Evolutionary conservation across 23 tunicate genomes (phyloP), one percentile per base, ranked within the genome.

Genomic region (Clavelina lepadiformis): DNA sequence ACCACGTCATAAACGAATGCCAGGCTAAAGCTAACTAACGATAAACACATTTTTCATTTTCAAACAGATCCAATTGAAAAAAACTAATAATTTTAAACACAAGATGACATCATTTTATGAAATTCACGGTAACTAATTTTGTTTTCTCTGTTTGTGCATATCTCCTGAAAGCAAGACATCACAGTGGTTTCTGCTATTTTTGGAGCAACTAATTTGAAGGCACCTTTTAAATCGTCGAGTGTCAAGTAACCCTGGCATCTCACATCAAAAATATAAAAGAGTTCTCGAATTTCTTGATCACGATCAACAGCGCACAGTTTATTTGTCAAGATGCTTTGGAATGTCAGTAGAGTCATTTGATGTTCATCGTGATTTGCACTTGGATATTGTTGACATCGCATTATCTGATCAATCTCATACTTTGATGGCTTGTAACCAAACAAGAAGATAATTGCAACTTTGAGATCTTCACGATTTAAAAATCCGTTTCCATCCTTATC

Each of bases 361-460:
- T 41, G 28, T 7, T 55, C 31, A 23, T 35, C 27, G 33, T 31
- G 22, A 19, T 51, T 28, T 24, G 31, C 32, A 36, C 24, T 25
- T 33, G 36, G 31, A 11, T 65, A 46, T 28, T 54, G 32, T 24
- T 57, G 74, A 55, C 55, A 4, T 31, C 80, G 11, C 59, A 89
- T 62, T 6, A 89, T 68, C 33, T 81, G 89, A 38, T 60, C 24
- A 3, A 89, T 38, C 75, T 89, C 97, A 71, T 81, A 70, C 71
- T 77, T 76, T 0, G 83, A 81, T 0, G 97, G 97, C 36, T 89
- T 89, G 75, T 89, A 89, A 6, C 97, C 97, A 71, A 81, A 89
- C 29, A 89, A 30, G 56, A 47, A 58, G 13, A 81, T 22, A 49
- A 77, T 56, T 20, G 97, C 97, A 20, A 89, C 97, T 75, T 89